Percentiles rank a stretch among this genome's conserved stretches.
phyloP scores from a whole-genome alignment of 2,888 invertebrate genomes.

The Troilus luridus region DNA sequence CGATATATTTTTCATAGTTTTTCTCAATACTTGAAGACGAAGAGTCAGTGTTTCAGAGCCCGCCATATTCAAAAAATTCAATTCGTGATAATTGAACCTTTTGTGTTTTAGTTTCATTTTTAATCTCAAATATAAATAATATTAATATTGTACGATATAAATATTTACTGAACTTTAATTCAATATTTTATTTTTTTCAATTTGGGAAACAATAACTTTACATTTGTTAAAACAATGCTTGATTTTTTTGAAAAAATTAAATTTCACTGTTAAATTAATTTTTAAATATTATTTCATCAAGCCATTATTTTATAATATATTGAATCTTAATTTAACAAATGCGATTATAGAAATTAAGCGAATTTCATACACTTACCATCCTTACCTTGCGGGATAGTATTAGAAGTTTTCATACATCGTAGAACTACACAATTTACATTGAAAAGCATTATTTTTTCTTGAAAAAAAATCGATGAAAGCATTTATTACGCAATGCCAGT shows the following conservation, averaged over 20 bases:
- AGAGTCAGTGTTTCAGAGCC: background rate
- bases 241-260: background rate
- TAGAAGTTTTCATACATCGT: too few relatives aligned
- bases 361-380: too few relatives aligned
- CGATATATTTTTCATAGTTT: background rate
- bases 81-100: background rate
- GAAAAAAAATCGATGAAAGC: too few relatives aligned
- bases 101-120: background rate
- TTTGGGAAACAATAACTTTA: background rate
- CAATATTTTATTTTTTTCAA: background rate
- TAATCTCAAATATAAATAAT: background rate
- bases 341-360: too few relatives aligned
- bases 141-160: background rate
- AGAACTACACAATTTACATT: too few relatives aligned
- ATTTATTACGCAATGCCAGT: too few relatives aligned
- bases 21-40: background rate
- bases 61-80: background rate
- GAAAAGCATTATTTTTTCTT: too few relatives aligned
- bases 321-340: too few relatives aligned
- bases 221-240: background rate
- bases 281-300: background rate
- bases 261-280: background rate
- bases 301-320: background rate
- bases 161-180: too few relatives aligned
- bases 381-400: too few relatives aligned